Percentiles rank a stretch among this genome's conserved stretches.
These are phyloP conservation scores for Sinopyrophorus schimmeli DNA, from an alignment of 2,888 invertebrate genomes.

Conservation along the genomic window DNA sequence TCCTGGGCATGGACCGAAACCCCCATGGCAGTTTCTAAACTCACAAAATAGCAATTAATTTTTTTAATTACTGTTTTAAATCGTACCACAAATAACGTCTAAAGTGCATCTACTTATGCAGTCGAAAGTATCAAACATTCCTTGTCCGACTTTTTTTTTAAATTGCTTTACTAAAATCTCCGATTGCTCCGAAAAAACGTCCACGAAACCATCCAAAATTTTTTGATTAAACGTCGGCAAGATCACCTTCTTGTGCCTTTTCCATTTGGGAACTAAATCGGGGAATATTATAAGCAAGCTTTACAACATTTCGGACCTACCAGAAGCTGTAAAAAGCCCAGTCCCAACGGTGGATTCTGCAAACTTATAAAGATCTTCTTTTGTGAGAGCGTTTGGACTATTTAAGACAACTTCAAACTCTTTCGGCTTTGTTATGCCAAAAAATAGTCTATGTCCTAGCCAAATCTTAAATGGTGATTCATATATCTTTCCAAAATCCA, in stretches of 20 bases:
- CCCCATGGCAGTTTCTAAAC: conserved; percentile 73
- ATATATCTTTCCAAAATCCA: background rate
- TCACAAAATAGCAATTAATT: background rate
- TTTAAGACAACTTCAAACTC: conserved; percentile 42
- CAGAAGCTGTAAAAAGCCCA: conserved; percentile 33
- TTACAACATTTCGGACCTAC: conserved; percentile 36
- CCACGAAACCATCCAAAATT: conserved; percentile 63
- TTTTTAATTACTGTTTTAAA: no score
- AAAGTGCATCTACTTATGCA: conserved; percentile 62
- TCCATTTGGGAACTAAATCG: conserved; percentile 65
- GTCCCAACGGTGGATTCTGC: conserved; percentile 19
- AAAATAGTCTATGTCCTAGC: conserved; percentile 41
- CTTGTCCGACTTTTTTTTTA: conserved; percentile 49
- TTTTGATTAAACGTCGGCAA: conserved; percentile 69
- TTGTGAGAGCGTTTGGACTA: conserved; percentile 37
- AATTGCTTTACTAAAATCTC: conserved; percentile 57
- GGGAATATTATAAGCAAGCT: no score
- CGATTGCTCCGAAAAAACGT: conserved; percentile 65
- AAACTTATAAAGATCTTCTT: conserved; percentile 34
- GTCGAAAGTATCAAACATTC: conserved; percentile 59
- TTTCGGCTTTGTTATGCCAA: conserved; percentile 40
- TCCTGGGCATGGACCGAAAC: conserved; percentile 63
- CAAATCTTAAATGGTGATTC: conserved; percentile 33
- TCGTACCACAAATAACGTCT: conserved; percentile 69
- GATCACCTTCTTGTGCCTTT: conserved; percentile 60